Evolutionary conservation across 1,140 invertebrate species (phyloP).

Genomic region (Phocides pigmalion): DNA sequence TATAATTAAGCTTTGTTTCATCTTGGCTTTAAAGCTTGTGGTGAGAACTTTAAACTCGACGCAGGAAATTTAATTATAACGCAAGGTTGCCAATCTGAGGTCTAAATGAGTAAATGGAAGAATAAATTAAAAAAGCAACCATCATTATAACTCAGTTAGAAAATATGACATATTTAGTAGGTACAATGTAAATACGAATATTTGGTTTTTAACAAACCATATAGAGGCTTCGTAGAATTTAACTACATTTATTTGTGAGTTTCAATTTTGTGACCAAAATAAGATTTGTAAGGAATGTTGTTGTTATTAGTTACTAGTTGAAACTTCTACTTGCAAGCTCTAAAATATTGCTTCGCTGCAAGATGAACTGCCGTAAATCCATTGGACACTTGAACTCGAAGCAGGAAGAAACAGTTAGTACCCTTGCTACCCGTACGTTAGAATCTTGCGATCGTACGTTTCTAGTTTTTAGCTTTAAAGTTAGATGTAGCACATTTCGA

Average conservation of each 20-base stretch:
- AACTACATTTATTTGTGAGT: too few relatives aligned
- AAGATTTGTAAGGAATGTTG: too few relatives aligned
- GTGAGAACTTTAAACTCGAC: conserved; percentile 11
- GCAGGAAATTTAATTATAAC: conserved; percentile 21
- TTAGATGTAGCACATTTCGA: conserved; percentile 6
- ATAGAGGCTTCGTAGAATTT: too few relatives aligned
- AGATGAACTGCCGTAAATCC: conserved; percentile 21
- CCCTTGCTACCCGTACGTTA: conserved; percentile 9
- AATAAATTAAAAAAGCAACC: conserved; percentile 15
- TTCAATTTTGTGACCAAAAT: too few relatives aligned
- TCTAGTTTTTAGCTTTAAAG: conserved; percentile 20
- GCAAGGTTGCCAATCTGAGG: conserved; percentile 1
- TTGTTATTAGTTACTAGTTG: conserved; percentile 16
- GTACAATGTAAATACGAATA: too few relatives aligned
- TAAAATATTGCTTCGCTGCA: conserved; percentile 8
- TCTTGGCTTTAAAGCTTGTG: conserved; percentile 1
- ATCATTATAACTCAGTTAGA: conserved; percentile 2
- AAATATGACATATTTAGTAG: background rate
- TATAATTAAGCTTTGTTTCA: conserved; percentile 25
- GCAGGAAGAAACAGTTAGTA: conserved; percentile 13
- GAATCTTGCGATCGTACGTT: conserved; percentile 6
- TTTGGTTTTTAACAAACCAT: too few relatives aligned
- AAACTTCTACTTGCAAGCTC: conserved; percentile 6
- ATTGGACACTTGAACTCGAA: background rate
- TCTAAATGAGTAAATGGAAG: background rate